Base-by-base conservation (phyloP, 1,140 invertebrate species). In the Lasioglossum baleicum region DNA sequence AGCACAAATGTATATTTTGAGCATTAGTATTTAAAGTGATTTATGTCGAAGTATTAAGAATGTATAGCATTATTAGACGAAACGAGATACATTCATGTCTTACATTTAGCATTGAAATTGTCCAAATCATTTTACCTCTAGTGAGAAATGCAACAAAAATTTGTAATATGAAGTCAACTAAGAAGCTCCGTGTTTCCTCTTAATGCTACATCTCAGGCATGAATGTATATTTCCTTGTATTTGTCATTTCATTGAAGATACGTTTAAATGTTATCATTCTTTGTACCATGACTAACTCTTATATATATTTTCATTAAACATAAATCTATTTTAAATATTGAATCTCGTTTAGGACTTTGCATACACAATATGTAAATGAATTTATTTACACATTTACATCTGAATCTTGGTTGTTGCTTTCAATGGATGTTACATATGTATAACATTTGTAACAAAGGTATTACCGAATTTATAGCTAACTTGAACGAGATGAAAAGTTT, bases 1-100 rank as follows among this genome's bases (percentile, higher is more conserved):
- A 81, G 66, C 44, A 75, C 72, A 75, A 80, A 67, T n/a, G 20
- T 69, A 80, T 80, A 75, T 76, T 75, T 81, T 76, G 17, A 76
- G 44, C 53, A 75, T 81, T 76, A 76, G 73, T 44, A 22, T 69
- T 64, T 63, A 51, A 68, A 69, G 22, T 44, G 11, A 68, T 80
- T 31, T 63, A 42, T 67, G 40, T 68, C 7, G 40, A 42, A 44
- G 22, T 44, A 51, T 3, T 17, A 64, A 13, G n/a, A 44, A 69
- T 42, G 15, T 75, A 44, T 65, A 63, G 66, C 68, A 51, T 68
- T 67, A 61, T 75, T 75, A 64, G 17, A 42, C 26, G 51, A 2
- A 53, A 15, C 11, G 40, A 31, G 40, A 15, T 75, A 51, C 65
- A 67, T 67, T 53, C 42, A 40, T 73, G 70, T 58, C 61, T 20